Conservation (phyloP, 2,113 vertebrate genomes). For the Nannospalax galili region DNA sequence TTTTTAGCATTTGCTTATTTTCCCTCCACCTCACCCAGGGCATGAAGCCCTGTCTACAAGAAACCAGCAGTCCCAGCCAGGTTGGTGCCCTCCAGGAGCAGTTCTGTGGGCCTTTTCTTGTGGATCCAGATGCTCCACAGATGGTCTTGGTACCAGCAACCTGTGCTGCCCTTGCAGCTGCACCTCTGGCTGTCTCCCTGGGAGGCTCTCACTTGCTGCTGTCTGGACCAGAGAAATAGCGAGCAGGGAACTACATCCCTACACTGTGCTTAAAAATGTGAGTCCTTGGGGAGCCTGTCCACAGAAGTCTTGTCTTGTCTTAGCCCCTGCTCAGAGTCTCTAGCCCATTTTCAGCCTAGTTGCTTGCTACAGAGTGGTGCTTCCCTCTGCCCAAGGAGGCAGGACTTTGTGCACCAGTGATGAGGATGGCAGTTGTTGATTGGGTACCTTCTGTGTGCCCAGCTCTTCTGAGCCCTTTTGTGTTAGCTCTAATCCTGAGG, state of each 20-base stretch:
- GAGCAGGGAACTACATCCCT: neutral
- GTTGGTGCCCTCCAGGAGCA: neutral
- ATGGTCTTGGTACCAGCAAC: slow-evolving; percentile 1
- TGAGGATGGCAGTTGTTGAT: neutral
- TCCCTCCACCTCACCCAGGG: slow-evolving; percentile 40
- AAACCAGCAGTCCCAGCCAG: neutral
- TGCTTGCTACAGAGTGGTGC: neutral
- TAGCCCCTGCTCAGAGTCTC: neutral
- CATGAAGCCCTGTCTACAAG: slow-evolving; percentile 48
- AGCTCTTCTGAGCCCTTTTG: neutral
- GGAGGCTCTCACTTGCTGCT: neutral
- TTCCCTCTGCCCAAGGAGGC: neutral
- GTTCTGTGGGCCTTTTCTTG: neutral
- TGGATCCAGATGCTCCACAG: neutral
- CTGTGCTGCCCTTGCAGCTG: neutral
- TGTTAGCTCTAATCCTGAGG: slow-evolving; percentile 19
- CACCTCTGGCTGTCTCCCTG: neutral
- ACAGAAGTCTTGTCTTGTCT: neutral
- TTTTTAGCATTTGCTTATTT: slow-evolving; percentile 79
- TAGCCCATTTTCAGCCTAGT: neutral
- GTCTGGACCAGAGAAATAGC: neutral
- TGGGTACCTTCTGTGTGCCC: neutral
- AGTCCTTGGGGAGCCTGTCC: neutral
- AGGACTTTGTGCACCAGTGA: neutral
- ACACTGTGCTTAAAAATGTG: neutral